Evolutionary conservation across 2,113 vertebrate genomes (phyloP).

Genomic region (Proterorhinus semilunaris): DNA sequence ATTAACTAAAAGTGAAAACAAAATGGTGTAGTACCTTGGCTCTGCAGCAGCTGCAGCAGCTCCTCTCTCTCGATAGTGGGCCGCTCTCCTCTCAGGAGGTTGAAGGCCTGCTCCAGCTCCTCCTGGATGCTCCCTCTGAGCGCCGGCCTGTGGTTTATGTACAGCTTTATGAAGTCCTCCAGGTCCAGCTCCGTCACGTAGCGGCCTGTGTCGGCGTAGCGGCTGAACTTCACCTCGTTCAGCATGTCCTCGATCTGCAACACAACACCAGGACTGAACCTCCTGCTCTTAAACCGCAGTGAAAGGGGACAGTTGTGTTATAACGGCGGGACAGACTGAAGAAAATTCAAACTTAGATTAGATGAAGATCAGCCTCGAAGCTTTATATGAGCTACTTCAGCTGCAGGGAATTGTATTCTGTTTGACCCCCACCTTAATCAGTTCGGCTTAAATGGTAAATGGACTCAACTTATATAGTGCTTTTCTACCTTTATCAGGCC

Average conservation of each 20-base stretch:
- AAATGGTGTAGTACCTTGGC: slow-evolving; percentile 74
- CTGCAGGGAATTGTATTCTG: no score
- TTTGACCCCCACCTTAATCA: no score
- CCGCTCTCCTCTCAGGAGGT: slow-evolving; percentile 77
- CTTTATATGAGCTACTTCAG: no score
- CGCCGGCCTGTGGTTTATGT: slow-evolving; percentile 87
- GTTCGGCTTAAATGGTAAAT: no score
- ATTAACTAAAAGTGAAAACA: no score
- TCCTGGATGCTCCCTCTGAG: slow-evolving; percentile 74
- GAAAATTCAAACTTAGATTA: no score
- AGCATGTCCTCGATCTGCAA: slow-evolving; percentile 87
- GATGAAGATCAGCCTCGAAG: no score
- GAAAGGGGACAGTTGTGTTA: no score
- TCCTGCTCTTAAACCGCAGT: no score
- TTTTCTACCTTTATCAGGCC: no score
- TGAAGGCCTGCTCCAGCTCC: slow-evolving; percentile 75
- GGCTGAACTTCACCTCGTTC: slow-evolving; percentile 89
- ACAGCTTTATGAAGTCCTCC: slow-evolving; percentile 88
- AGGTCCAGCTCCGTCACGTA: slow-evolving; percentile 82
- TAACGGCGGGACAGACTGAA: no score
- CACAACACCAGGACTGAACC: neutral
- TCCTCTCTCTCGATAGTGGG: slow-evolving; percentile 76
- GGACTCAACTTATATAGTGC: no score
- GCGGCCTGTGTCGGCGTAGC: slow-evolving; percentile 82
- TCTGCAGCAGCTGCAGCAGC: slow-evolving; percentile 81